A percentile compares a stretch with the other conserved stretches of the same genome.
Conservation (phyloP, 2,113 vertebrate species). For the Ondatra zibethicus region DNA sequence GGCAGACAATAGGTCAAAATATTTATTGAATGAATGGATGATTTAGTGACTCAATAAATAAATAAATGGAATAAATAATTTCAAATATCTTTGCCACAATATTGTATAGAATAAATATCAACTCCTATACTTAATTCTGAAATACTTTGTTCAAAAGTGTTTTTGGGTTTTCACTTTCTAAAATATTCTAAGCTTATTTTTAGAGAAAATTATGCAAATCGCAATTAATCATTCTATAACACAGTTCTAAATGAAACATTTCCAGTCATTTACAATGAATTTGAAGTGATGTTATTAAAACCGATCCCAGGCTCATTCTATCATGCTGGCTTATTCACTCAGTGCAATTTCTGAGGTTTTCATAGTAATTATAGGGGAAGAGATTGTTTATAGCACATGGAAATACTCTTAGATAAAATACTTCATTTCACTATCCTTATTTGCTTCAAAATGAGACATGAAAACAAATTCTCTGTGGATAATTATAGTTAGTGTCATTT, state of each 20-base stretch:
- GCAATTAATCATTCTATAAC: conserved; percentile 62
- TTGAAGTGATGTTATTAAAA: conserved; percentile 72
- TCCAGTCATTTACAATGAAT: conserved; percentile 72
- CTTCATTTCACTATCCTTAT: conserved; percentile 33
- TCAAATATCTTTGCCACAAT: conserved; percentile 41
- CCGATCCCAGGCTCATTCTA: conserved; percentile 45
- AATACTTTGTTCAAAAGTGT: conserved; percentile 52
- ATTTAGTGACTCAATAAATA: conserved; percentile 50
- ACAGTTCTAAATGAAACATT: conserved; percentile 73
- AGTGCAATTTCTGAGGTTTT: conserved; percentile 67
- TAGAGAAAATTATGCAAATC: conserved; percentile 76
- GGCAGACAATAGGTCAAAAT: conserved; percentile 50
- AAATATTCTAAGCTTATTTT: conserved; percentile 65
- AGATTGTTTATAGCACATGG: conserved; percentile 62
- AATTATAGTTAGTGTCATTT: conserved; percentile 54
- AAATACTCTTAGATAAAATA: conserved; percentile 63
- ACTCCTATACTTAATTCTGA: neutral
- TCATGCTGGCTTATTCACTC: conserved; percentile 65
- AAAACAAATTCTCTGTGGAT: conserved; percentile 42
- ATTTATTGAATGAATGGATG: conserved; percentile 48
- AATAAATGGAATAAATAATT: conserved; percentile 45
- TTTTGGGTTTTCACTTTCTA: conserved; percentile 55
- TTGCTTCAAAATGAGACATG: conserved; percentile 37
- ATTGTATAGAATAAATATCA: conserved; percentile 53
- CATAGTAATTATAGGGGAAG: conserved; percentile 71